These are phyloP conservation scores for Nebria ingens DNA, from an alignment of 1,140 invertebrate genomes.

Conservation along the genomic window DNA sequence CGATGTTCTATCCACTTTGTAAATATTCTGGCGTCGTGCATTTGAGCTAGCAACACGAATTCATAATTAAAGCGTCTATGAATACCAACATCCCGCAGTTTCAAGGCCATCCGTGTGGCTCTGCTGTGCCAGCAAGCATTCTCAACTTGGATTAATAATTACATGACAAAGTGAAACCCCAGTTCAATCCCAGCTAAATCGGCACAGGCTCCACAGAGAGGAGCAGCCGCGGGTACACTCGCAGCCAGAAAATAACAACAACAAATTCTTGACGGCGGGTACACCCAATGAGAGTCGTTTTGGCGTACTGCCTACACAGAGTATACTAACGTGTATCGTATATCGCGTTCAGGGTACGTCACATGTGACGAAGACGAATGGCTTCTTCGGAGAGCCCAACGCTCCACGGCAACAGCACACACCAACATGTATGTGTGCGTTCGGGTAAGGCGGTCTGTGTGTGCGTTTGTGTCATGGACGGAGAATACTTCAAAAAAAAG, in stretches of 20 bases:
- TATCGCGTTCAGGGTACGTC: slow-evolving; percentile 10
- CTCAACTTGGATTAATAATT: neutral
- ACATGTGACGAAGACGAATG: slow-evolving; percentile 18
- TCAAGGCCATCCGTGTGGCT: neutral
- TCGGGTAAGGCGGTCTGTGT: neutral
- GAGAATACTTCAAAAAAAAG: neutral
- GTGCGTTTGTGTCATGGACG: neutral
- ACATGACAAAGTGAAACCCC: neutral
- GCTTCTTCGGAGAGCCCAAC: slow-evolving; percentile 12
- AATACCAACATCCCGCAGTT: neutral
- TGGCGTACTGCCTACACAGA: neutral
- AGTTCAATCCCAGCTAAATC: neutral
- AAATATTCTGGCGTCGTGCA: too few relatives aligned
- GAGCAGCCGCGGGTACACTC: neutral
- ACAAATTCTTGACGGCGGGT: neutral
- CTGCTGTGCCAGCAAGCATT: neutral
- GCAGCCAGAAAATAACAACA: too few relatives aligned
- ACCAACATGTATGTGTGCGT: slow-evolving; percentile 18
- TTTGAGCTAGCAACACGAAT: too few relatives aligned
- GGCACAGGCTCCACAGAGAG: neutral
- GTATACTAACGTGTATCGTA: neutral
- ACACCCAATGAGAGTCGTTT: neutral
- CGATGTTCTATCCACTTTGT: too few relatives aligned
- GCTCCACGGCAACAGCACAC: slow-evolving; percentile 12
- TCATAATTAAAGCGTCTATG: neutral